Conservation (phyloP, 1,140 invertebrate species). For the Catajapyx aquilonaris region DNA sequence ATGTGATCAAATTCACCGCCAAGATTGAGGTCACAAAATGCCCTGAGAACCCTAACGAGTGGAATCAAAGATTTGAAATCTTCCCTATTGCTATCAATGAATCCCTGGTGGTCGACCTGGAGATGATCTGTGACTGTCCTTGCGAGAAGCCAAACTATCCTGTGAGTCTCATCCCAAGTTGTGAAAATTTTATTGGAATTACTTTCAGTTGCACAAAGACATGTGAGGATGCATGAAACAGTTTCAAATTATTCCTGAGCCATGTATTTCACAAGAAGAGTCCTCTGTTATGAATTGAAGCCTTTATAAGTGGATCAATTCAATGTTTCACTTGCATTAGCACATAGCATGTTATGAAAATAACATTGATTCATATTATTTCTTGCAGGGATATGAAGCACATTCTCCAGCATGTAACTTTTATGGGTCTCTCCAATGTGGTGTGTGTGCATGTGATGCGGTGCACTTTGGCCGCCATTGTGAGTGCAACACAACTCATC, state of each 20-base stretch:
- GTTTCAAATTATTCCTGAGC: background rate
- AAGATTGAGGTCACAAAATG: conserved; percentile 29
- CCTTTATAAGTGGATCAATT: background rate
- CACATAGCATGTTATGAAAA: too few species aligned
- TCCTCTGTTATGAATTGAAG: background rate
- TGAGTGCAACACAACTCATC: conserved; percentile 46
- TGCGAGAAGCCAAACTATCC: conserved; percentile 45
- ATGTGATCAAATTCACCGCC: conserved; percentile 41
- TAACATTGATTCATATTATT: conserved; percentile 1
- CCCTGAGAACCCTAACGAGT: conserved; percentile 46
- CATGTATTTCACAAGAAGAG: background rate
- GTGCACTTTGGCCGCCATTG: conserved; percentile 62
- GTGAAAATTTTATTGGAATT: background rate
- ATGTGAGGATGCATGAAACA: background rate
- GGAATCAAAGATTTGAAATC: conserved; percentile 63
- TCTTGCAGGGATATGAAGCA: conserved; percentile 19
- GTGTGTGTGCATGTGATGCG: conserved; percentile 63
- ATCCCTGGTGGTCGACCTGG: conserved; percentile 55
- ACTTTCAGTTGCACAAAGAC: background rate
- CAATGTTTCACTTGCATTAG: too few species aligned
- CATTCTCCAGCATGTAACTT: conserved; percentile 35
- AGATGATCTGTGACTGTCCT: conserved; percentile 75
- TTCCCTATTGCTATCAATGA: conserved; percentile 86
- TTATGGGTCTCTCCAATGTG: conserved; percentile 55
- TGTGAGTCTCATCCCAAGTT: conserved; percentile 16